Evolutionary conservation across 2,797 vertebrate species (phyloP).

Genomic region (Pipistrellus pygmaeus): DNA sequence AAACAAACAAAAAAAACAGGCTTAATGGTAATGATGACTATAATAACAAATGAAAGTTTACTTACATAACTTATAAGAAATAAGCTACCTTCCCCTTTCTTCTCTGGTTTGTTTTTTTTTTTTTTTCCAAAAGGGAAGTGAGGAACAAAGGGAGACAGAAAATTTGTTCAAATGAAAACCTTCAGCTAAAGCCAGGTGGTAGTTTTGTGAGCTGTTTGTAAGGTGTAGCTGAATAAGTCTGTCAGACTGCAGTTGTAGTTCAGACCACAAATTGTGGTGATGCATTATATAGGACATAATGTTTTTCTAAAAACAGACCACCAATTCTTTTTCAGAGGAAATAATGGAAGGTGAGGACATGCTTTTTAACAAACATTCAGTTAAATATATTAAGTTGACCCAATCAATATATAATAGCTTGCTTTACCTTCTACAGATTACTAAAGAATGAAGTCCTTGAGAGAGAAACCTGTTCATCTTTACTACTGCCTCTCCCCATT

Average conservation of each 20-base stretch:
- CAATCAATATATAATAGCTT: background rate
- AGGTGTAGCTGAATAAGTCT: background rate
- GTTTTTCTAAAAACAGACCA: background rate
- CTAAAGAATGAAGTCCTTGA: background rate
- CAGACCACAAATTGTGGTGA: background rate
- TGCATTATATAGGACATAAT: background rate
- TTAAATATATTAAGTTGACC: background rate
- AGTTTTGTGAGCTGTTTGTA: background rate
- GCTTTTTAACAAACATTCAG: background rate
- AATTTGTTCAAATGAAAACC: background rate
- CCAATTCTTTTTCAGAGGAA: slow-evolving; percentile 13
- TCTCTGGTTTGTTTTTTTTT: background rate
- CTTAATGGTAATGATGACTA: background rate
- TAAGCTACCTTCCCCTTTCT: background rate
- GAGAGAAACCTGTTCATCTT: background rate
- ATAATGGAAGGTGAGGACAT: background rate
- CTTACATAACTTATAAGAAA: background rate
- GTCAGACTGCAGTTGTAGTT: background rate
- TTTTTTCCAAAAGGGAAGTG: background rate
- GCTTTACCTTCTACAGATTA: background rate
- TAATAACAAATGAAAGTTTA: background rate
- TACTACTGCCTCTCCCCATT: background rate
- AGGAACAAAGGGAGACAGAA: background rate
- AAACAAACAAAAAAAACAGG: no score
- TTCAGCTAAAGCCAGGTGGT: background rate